Evolutionary conservation across 1,140 invertebrate species (phyloP), one percentile per base, ranked within the genome.

Genomic region (Mya arenaria): DNA sequence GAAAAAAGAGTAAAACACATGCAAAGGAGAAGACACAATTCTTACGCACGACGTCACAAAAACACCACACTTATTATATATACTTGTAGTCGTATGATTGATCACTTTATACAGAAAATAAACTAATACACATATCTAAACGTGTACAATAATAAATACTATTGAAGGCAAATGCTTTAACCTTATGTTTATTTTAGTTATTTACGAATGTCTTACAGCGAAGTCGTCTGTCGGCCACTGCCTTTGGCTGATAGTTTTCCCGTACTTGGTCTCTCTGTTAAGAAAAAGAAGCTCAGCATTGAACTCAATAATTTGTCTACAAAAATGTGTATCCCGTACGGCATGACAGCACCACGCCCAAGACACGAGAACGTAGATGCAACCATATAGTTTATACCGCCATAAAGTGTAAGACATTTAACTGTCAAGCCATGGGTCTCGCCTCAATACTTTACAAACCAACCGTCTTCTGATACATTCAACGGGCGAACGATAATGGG

Each of bases 211-310:
- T 1, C 68, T 69, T 83, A 83, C 81, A 37, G 72, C 73, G 52
- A 69, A 83, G 30, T 75, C 63, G 23, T 83, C 72, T 5, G 65
- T 58, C 3, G 81, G 81, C 81, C 81, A 83, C 23, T 83, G 81
- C 71, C 81, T 28, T 28, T 75, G 72, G 71, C 81, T 83, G 1
- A 71, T 55, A 37, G 39, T 60, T 52, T 75, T 75, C 13, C 34
- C n/a, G 36, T 83, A 84, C 17, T 63, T 25, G n/a, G 69, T 48
- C 56, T 86, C 85, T 15, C 85, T 86, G 69, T 34, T 78, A 84
- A 71, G 32, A 62, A 19, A 62, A 25, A 1, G 30, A 28, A 19
- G 28, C 30, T 77, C 58, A 2, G 60, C 5, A 73, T 62, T 25
- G 17, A 62, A 62, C 60, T 62, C n/a, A 13, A 13, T 48, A n/a